Evolutionary conservation across 2,113 vertebrate species (phyloP), one percentile per base, ranked within the genome.

Genomic region (Hippocampus guttulatus): DNA sequence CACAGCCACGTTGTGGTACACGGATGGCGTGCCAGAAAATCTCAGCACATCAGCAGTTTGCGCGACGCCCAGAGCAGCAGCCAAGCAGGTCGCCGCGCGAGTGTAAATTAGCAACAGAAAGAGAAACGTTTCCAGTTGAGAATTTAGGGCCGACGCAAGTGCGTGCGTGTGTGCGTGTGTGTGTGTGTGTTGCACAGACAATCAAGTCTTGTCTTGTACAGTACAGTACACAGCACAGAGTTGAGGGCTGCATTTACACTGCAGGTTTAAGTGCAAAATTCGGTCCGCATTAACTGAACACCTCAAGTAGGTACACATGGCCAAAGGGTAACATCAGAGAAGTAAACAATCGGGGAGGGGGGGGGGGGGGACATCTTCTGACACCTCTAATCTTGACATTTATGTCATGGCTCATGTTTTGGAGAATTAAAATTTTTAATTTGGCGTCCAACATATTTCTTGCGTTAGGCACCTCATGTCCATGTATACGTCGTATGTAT

Each of bases 21-120:
- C 61, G 23, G 47, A n/a, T 16, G 64, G 0, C 43, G 64, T 65
- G 43, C 64, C 64, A 65, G 64, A 65, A 65, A 65, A 65, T 65
- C 64, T 47, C 41, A 27, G 64, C 64, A 25, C 64, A 65, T 65
- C 64, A 65, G 64, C 64, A 65, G 64, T 65, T 65, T 65, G 64
- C 43, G 43, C 43, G 43, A 62, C 81, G 25, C 64, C 21, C 27
- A 61, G 27, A 61, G 21, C 40, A 49, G 67, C 61, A 77, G 58
- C 85, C 82, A 82, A 80, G 78, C 78, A 84, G 58, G 68, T 74
- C 16, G 70, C 40, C 68, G 54, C n/a, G 65, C 45, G 76, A 75
- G 73, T 80, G 51, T 71, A 58, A 75, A 81, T 80, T 70, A 75
- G 70, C 77, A 82, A 77, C 80, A 74, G 73, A 78, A 51, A 67